Evolutionary conservation across 2,888 invertebrate genomes (phyloP), one percentile per base, ranked within the genome.

Genomic region (Muschampia plurimacula): DNA sequence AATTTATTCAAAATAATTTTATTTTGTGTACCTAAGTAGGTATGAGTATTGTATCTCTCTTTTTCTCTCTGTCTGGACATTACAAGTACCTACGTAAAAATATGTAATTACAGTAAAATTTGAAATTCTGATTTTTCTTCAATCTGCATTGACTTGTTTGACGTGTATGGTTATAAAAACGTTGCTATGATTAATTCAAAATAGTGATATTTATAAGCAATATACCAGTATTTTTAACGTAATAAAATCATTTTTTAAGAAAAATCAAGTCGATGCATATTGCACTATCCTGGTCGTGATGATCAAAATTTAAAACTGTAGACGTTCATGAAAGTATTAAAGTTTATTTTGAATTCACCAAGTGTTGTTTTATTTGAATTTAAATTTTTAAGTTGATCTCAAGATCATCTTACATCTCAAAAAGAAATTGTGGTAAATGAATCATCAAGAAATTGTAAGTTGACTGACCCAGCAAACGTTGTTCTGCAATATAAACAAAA

Each of bases 261-360:
- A 69, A 69, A 74, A 68, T 32, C 74, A 69, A 66, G 77, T 76
- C 73, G 70, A 69, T 76, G 76, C 67, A 67, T 76, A 76, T 74
- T 83, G 84, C 86, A 85, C 84, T 81, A 77, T 79, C 80, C 83
- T 82, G 80, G 70, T 72, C 63, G 81, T 77, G 76, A 77, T 79
- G 77, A 83, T 84, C 80, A 81, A 84, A 82, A 82, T 86, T 83
- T 84, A 82, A 83, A 89, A 85, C 80, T 87, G 89, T 93, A 92
- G 89, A 85, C 79, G 89, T 92, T 91, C 86, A 89, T 83, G 83
- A 87, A 82, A 86, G 80, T 89, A 93, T 90, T 93, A 93, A 92
- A 93, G 88, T 90, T 93, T 89, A 89, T 93, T 93, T 93, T 92
- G 82, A 89, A 91, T 86, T 89, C 86, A 85, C 69, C 36, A 57